phyloP scores from a whole-genome alignment of 2,797 vertebrate genomes.

The Cyclopterus lumpus region DNA sequence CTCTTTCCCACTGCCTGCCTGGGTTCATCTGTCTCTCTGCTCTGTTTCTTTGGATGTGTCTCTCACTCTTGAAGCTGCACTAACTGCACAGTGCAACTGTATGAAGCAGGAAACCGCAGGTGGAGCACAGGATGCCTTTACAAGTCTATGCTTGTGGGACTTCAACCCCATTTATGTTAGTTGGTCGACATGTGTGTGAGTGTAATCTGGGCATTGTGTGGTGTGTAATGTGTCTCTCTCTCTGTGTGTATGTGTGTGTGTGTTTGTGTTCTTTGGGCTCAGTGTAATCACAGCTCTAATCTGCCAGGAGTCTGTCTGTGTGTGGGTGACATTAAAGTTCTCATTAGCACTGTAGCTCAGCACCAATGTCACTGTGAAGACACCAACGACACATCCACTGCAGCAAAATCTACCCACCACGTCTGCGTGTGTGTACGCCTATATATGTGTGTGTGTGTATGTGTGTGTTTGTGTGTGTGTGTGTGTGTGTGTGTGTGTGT shows the following conservation, averaged over 20 bases:
- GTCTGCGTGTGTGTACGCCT: slow-evolving; percentile 12
- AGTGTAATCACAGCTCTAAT: slow-evolving; percentile 78
- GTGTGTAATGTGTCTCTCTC: slow-evolving; percentile 19
- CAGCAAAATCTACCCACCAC: slow-evolving; percentile 61
- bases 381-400: slow-evolving; percentile 70
- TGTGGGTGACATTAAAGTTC: slow-evolving; percentile 83
- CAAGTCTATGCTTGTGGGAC: slow-evolving; percentile 41
- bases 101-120: slow-evolving; percentile 25
- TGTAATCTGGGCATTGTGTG: slow-evolving; percentile 19
- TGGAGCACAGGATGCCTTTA: slow-evolving; percentile 38
- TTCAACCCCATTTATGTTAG: slow-evolving; percentile 49
- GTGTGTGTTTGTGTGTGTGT: background rate
- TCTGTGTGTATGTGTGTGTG: slow-evolving; percentile 18
- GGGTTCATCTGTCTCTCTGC: slow-evolving; percentile 16
- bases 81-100: slow-evolving; percentile 16
- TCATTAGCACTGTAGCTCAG: slow-evolving; percentile 82
- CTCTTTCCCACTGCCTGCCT: background rate
- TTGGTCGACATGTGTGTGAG: slow-evolving; percentile 49
- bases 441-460: background rate
- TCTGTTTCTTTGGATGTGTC: slow-evolving; percentile 10
- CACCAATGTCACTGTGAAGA: slow-evolving; percentile 79
- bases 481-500: no score
- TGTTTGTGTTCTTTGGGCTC: slow-evolving; percentile 60
- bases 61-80: slow-evolving; percentile 22
- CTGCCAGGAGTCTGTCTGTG: slow-evolving; percentile 76